A percentile compares a stretch with the other conserved stretches of the same genome.
Conservation (phyloP, 2,888 invertebrate species). For the Dryobota labecula region DNA sequence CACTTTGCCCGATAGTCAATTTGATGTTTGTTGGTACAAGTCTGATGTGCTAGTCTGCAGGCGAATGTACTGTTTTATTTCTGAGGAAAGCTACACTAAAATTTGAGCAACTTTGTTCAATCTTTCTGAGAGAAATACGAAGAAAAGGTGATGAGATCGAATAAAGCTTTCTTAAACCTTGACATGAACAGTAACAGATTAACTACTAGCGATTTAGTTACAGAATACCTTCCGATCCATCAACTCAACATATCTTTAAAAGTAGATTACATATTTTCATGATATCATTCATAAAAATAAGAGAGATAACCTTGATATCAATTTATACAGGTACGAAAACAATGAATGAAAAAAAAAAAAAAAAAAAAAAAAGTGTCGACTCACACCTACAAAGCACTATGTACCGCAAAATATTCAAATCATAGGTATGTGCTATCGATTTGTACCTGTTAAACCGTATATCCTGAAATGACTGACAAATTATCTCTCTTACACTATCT, state of each 20-base stretch:
- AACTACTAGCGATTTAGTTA: neutral
- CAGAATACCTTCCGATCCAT: neutral
- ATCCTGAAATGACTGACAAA: neutral
- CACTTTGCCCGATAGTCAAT: neutral
- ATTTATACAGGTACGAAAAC: neutral
- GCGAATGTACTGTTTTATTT: neutral
- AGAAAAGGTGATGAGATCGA: neutral
- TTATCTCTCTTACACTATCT: neutral
- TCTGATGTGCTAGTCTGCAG: neutral
- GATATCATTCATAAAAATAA: neutral
- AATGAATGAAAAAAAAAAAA: too few relatives aligned
- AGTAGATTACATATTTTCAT: neutral
- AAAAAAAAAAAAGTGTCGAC: neutral
- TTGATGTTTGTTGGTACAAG: neutral
- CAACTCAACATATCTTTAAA: neutral
- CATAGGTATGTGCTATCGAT: neutral
- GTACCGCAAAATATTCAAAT: neutral
- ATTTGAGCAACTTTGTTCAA: neutral
- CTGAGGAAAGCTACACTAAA: neutral
- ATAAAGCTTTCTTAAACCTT: too few relatives aligned
- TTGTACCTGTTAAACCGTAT: neutral
- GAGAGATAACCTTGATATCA: neutral
- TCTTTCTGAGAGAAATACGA: neutral
- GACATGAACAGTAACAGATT: neutral
- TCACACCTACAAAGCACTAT: conserved; percentile 2